These are phyloP conservation scores for Pipistrellus nathusii DNA, from an alignment of 2,797 vertebrate species.

Conservation along the genomic window DNA sequence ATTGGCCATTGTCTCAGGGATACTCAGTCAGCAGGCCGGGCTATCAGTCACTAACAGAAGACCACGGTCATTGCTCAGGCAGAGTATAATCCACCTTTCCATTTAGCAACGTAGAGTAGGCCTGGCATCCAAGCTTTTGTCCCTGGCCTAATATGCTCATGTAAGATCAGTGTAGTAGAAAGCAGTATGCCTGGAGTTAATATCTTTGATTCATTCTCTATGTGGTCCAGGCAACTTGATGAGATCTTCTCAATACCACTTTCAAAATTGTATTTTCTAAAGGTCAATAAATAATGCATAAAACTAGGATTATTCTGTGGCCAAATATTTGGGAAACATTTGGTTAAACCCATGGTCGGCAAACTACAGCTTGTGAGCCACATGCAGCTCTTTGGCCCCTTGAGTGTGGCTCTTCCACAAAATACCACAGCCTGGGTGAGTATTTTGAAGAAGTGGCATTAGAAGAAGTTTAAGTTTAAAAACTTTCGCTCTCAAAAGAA, in stretches of 20 bases:
- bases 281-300: background rate
- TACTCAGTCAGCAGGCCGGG: constrained; percentile 45
- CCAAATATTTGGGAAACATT: background rate
- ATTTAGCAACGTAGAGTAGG: background rate
- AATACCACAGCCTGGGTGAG: too few species aligned
- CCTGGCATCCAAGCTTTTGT: constrained; percentile 27
- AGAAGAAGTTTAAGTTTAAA: too few species aligned
- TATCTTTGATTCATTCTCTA: background rate
- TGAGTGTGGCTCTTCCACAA: too few species aligned
- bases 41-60: background rate
- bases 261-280: background rate
- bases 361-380: too few species aligned
- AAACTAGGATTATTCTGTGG: background rate
- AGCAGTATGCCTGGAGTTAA: background rate
- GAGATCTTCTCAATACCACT: background rate
- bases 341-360: background rate
- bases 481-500: too few species aligned
- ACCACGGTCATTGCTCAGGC: constrained; percentile 33
- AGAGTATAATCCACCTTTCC: constrained; percentile 39
- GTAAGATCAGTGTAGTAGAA: constrained; percentile 4
- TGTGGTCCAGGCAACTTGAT: background rate
- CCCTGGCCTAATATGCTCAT: background rate
- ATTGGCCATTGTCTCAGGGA: constrained; percentile 57
- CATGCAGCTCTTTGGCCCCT: too few species aligned
- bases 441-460: too few species aligned